Base-by-base conservation (phyloP, 2,888 invertebrate genomes). In the Flexamia atlantica region DNA sequence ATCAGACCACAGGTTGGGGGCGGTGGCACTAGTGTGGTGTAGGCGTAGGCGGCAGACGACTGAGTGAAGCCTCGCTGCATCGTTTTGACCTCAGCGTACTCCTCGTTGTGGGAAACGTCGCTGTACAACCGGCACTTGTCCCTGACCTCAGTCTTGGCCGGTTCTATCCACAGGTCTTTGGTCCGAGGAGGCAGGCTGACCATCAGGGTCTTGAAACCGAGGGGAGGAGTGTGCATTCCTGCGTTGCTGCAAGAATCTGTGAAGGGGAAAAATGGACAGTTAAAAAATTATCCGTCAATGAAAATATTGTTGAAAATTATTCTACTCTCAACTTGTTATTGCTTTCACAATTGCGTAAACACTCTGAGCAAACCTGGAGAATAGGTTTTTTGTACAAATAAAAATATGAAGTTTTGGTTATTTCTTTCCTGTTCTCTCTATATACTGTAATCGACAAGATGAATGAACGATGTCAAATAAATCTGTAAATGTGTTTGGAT, bases 31-130 rank as follows among this genome's bases (percentile, higher is more conserved):
- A 97, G 92, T 83, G 97, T 96, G 25, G 97, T 97, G 23, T 97
- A 97, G 82, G 97, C 97, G 89, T 97, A 97, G 1, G 97, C 97
- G 25, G 96, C 96, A 1, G 96, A 96, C 0, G 95, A 95, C 84
- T 92, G 93, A 84, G 93, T 93, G 85, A 87, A 85, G 17, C 86
- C 86, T 23, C 84, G 85, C n/a, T 94, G 93, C 20, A 32, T 30
- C 28, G 36, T n/a, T 1, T 57, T 28, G 32, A 79, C 94, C 90
- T 94, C 94, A 42, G 94, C 94, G 89, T 94, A 94, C 89, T 94
- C 94, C 32, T 94, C 93, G 84, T 91, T 28, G 28, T 64, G 64
- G 17, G 64, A 30, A 60, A 42, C 36, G 50, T 76, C 76, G 40
- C 76, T 76, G 76, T 76, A 76, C 76, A 76, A 14, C 50, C 50